These are phyloP conservation scores for Zaprionus bogoriensis DNA, from an alignment of 2,888 invertebrate genomes.

Conservation along the genomic window DNA sequence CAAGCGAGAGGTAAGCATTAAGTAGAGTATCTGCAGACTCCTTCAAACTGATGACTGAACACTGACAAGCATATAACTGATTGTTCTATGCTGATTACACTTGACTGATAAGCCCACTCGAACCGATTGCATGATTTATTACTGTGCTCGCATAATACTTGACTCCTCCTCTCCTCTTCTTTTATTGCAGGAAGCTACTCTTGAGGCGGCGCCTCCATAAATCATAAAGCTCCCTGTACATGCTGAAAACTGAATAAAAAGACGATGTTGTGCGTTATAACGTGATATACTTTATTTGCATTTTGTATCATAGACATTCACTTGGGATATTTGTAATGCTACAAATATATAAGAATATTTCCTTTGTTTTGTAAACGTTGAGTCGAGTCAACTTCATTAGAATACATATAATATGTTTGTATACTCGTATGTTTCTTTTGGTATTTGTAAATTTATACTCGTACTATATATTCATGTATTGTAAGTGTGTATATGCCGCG, in stretches of 20 bases:
- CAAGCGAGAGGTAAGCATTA: conserved; percentile 17
- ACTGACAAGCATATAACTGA: conserved; percentile 54
- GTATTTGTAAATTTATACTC: conserved; percentile 63
- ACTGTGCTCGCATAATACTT: background rate
- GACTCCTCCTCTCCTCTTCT: conserved; percentile 8
- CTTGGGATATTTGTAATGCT: conserved; percentile 38
- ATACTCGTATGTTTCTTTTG: conserved; percentile 45
- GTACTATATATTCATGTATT: conserved; percentile 27
- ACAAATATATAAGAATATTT: conserved; percentile 58
- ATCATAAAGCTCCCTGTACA: conserved; percentile 7
- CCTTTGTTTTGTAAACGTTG: conserved; percentile 61
- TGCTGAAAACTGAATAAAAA: conserved; percentile 37
- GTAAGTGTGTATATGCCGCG: conserved; percentile 25
- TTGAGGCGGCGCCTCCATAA: background rate
- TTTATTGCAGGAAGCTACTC: conserved; percentile 28
- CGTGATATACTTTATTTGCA: conserved; percentile 72
- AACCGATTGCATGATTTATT: background rate
- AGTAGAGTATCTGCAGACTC: background rate
- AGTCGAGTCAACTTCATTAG: conserved; percentile 27
- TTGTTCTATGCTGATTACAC: conserved; percentile 39
- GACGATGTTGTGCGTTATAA: conserved; percentile 51
- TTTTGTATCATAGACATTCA: conserved; percentile 68
- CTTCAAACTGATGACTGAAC: conserved; percentile 24
- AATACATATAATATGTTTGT: conserved; percentile 47
- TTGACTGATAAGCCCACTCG: conserved; percentile 26